Base-by-base conservation (phyloP, 2,113 vertebrate genomes). In the Ochotona curzoniae region DNA sequence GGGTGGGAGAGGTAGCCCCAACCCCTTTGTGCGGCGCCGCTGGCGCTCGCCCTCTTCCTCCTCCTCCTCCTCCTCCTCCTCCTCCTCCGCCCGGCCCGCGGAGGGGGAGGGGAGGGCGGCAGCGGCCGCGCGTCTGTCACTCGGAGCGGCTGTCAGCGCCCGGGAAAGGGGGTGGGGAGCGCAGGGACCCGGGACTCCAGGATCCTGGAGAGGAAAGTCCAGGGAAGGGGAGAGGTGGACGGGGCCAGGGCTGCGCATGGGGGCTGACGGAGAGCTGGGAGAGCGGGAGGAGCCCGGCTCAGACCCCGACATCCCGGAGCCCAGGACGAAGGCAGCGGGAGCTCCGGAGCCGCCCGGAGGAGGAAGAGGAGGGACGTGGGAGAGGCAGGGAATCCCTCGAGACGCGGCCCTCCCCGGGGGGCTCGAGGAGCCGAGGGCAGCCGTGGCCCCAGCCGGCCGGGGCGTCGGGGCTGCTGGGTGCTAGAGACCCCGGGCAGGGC, bases 111-210 rank as follows among this genome's bases (percentile, higher is more conserved):
- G 71, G 93, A 90, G 95, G 85, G 90, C 86, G 64, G 82, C 90
- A 82, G 87, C 74, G 60, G 95, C 93, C 73, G 87, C 25, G 88
- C 91, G 92, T 93, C 89, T 93, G 97, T 94, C 96, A 84, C 95
- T 96, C 75, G 12, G n/a, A 93, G 93, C 87, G 97, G 98, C 98
- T 86, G 94, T 93, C 98, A 98, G 78, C 96, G 96, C 97, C n/a
- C 89, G 97, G 95, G 97, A 88, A 79, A 83, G 30, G 38, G 87
- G 75, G n/a, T 69, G 83, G 83, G 79, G 78, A 83, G 61, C 47
- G 21, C 87, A 15, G 89, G 75, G 92, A 91, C 90, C 57, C 73
- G n/a, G 87, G 74, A 71, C 85, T 84, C 84, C 84, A 12, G 90
- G 85, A 47, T 83, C 66, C 90, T 64, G 60, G 87, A 23, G 67